Evolutionary conservation across 2,113 vertebrate genomes (phyloP).

Genomic region (Larimichthys polyactis): DNA sequence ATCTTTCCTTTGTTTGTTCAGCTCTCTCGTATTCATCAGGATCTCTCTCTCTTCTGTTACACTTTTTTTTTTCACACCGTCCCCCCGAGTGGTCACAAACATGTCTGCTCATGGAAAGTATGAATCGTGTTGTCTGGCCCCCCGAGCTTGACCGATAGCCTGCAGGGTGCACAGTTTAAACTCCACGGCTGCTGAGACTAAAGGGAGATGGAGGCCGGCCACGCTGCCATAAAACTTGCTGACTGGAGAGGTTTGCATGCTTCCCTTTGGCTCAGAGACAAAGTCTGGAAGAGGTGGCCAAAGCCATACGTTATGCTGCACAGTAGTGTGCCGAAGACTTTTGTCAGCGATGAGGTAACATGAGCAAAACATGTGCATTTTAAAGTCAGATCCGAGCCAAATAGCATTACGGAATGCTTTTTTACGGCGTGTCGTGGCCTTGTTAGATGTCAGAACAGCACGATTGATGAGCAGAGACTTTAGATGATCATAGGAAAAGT

Average conservation of each 20-base stretch:
- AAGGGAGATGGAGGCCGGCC: slow-evolving; percentile 57
- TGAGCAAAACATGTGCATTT: slow-evolving; percentile 36
- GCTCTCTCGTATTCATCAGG: slow-evolving; percentile 21
- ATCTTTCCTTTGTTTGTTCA: slow-evolving; percentile 17
- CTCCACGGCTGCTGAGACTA: slow-evolving; percentile 39
- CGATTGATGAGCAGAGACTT: slow-evolving; percentile 41
- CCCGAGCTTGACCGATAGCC: slow-evolving; percentile 32
- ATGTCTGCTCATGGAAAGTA: slow-evolving; percentile 89
- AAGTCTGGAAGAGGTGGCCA: slow-evolving; percentile 32
- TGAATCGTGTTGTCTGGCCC: slow-evolving; percentile 55
- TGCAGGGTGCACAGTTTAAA: slow-evolving; percentile 21
- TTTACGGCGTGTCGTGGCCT: slow-evolving; percentile 60
- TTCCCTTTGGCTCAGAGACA: slow-evolving; percentile 47
- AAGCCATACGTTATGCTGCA: slow-evolving; percentile 60
- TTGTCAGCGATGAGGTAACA: slow-evolving; percentile 67
- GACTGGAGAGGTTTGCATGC: slow-evolving; percentile 58
- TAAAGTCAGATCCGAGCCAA: slow-evolving; percentile 20
- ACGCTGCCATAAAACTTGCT: slow-evolving; percentile 68
- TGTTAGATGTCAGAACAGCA: slow-evolving; percentile 41
- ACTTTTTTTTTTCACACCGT: slow-evolving; percentile 38
- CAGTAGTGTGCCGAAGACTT: slow-evolving; percentile 50
- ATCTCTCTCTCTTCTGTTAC: slow-evolving; percentile 9
- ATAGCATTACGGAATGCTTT: slow-evolving; percentile 20
- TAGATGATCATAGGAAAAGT: slow-evolving; percentile 18
- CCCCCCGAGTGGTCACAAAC: slow-evolving; percentile 79